Evolutionary conservation across 2,888 invertebrate genomes (phyloP).

Genomic region (Lamproptera curius): DNA sequence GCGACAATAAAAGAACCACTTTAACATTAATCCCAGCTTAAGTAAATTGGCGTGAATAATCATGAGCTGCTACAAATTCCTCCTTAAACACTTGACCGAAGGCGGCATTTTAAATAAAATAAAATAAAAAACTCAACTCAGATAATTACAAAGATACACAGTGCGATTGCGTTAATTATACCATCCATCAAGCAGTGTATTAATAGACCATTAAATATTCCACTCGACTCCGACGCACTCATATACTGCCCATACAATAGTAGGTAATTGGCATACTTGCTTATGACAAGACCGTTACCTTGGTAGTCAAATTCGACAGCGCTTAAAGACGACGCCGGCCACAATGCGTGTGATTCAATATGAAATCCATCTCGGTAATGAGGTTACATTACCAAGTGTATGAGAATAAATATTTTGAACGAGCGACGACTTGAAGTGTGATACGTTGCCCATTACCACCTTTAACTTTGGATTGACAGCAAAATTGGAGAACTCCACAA

Average conservation of each 20-base stretch:
- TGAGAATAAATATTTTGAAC: constrained; percentile 1
- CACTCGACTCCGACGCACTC: constrained; percentile 7
- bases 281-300: constrained; percentile 10
- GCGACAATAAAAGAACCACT: too few relatives aligned
- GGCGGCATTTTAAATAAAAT: constrained; percentile 16
- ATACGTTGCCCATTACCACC: background rate
- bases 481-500: background rate
- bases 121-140: constrained; percentile 25
- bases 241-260: constrained; percentile 12
- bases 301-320: constrained; percentile 9
- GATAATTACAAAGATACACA: constrained; percentile 29
- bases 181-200: constrained; percentile 14
- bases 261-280: constrained; percentile 12
- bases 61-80: constrained; percentile 46
- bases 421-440: constrained; percentile 1
- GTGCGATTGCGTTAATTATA: constrained; percentile 18
- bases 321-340: constrained; percentile 1
- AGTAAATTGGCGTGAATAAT: constrained; percentile 64
- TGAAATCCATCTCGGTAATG: background rate
- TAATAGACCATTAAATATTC: constrained; percentile 17
- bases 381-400: background rate
- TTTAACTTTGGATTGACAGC: too few relatives aligned
- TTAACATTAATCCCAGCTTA: background rate
- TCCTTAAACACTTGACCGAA: constrained; percentile 35
- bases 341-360: constrained; percentile 1